Evolutionary conservation across 2,888 invertebrate genomes (phyloP).

Genomic region (Mythimna pallens): DNA sequence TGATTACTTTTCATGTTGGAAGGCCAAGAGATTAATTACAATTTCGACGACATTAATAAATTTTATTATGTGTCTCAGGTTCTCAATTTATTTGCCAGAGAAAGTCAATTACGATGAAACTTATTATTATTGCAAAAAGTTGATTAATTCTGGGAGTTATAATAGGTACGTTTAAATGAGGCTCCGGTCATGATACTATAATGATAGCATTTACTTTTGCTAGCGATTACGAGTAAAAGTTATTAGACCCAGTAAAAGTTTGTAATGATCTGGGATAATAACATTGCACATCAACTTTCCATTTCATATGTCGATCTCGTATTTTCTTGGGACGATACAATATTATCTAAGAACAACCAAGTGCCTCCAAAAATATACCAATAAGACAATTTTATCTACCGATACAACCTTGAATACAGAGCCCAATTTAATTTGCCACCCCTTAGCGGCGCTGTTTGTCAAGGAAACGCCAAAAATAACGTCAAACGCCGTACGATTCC

Average conservation of each 20-base stretch:
- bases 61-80: slow-evolving; percentile 8
- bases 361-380: slow-evolving; percentile 26
- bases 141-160: slow-evolving; percentile 31
- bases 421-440: background rate
- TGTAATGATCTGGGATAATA: slow-evolving; percentile 1
- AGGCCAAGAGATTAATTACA: slow-evolving; percentile 15
- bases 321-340: slow-evolving; percentile 1
- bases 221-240: slow-evolving; percentile 24
- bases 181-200: slow-evolving; percentile 9
- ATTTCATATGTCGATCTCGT: background rate
- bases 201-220: slow-evolving; percentile 20
- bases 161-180: background rate
- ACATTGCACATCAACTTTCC: slow-evolving; percentile 28
- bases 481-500: background rate
- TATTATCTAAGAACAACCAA: slow-evolving; percentile 23
- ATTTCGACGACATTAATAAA: slow-evolving; percentile 20
- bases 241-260: slow-evolving; percentile 11
- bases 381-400: slow-evolving; percentile 19
- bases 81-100: slow-evolving; percentile 13
- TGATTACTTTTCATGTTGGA: slow-evolving; percentile 12
- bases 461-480: background rate
- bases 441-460: background rate
- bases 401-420: slow-evolving; percentile 3
- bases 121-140: slow-evolving; percentile 35
- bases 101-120: slow-evolving; percentile 13